A percentile compares a stretch with the other conserved stretches of the same genome.
Conservation (phyloP, 2,797 vertebrate genomes). For the Malacoctenus gilli region DNA sequence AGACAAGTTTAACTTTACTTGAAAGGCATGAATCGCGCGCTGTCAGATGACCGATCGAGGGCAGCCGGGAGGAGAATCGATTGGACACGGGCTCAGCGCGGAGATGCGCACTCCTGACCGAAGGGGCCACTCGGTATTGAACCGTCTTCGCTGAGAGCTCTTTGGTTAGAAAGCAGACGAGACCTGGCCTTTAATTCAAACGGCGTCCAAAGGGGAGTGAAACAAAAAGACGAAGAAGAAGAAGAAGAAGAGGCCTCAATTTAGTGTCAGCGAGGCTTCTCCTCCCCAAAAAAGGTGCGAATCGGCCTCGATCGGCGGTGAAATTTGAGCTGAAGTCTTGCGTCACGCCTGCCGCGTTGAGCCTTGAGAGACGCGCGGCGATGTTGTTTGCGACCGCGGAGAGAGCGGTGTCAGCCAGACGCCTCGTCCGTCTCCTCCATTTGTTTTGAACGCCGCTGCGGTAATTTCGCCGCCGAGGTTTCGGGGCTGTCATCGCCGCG, state of each 20-base stretch:
- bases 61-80: slow-evolving; percentile 59
- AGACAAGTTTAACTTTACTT: slow-evolving; percentile 53
- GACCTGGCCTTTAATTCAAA: slow-evolving; percentile 19
- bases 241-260: background rate
- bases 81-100: slow-evolving; percentile 44
- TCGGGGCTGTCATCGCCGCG: slow-evolving; percentile 33
- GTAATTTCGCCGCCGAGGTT: slow-evolving; percentile 32
- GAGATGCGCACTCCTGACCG: slow-evolving; percentile 40
- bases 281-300: too few relatives aligned
- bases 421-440: slow-evolving; percentile 4
- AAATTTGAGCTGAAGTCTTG: too few relatives aligned
- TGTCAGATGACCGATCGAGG: slow-evolving; percentile 53
- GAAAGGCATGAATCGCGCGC: slow-evolving; percentile 44
- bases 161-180: slow-evolving; percentile 20
- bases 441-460: slow-evolving; percentile 25
- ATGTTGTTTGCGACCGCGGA: slow-evolving; percentile 1
- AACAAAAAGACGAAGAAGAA: background rate
- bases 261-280: background rate
- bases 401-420: background rate
- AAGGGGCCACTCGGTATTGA: slow-evolving; percentile 53
- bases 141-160: slow-evolving; percentile 20
- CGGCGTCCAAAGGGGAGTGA: slow-evolving; percentile 4
- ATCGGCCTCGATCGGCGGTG: too few relatives aligned
- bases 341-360: background rate
- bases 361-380: slow-evolving; percentile 1